phyloP scores from a whole-genome alignment of 2,888 invertebrate genomes.

The Tolmerus cingulatus region DNA sequence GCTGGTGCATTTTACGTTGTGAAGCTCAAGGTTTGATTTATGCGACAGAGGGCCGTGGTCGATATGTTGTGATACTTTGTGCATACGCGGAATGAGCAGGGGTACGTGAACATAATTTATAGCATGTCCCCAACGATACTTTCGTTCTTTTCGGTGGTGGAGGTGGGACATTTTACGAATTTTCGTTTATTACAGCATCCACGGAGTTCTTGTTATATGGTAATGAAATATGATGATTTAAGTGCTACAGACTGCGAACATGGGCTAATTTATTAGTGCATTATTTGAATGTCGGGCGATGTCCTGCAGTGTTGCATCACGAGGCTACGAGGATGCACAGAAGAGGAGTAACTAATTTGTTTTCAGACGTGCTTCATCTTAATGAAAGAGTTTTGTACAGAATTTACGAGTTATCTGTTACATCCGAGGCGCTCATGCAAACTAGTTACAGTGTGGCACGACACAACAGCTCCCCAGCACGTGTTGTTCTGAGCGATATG shows the following conservation, averaged over 20 bases:
- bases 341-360: slow-evolving; percentile 9
- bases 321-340: not conserved
- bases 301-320: not conserved
- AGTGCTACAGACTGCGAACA: slow-evolving; percentile 2
- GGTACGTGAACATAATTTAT: not conserved
- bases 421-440: not conserved
- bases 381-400: slow-evolving; percentile 1
- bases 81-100: not conserved
- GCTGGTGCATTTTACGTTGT: not conserved
- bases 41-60: not conserved
- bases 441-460: not conserved
- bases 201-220: not conserved
- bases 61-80: slow-evolving; percentile 23
- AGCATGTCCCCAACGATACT: not conserved
- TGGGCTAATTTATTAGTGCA: slow-evolving; percentile 28
- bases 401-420: slow-evolving; percentile 25
- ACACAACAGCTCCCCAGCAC: not conserved
- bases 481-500: not conserved
- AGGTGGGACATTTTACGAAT: slow-evolving; percentile 11
- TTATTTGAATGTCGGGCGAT: not conserved
- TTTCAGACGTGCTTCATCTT: slow-evolving; percentile 17
- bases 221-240: slow-evolving; percentile 31
- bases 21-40: not conserved
- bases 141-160: not conserved
- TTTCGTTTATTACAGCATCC: slow-evolving; percentile 18